A percentile compares a stretch with the other conserved stretches of the same genome.
Evolutionary conservation across 2,888 invertebrate species (phyloP).

Genomic region (Coelopa pilipes): DNA sequence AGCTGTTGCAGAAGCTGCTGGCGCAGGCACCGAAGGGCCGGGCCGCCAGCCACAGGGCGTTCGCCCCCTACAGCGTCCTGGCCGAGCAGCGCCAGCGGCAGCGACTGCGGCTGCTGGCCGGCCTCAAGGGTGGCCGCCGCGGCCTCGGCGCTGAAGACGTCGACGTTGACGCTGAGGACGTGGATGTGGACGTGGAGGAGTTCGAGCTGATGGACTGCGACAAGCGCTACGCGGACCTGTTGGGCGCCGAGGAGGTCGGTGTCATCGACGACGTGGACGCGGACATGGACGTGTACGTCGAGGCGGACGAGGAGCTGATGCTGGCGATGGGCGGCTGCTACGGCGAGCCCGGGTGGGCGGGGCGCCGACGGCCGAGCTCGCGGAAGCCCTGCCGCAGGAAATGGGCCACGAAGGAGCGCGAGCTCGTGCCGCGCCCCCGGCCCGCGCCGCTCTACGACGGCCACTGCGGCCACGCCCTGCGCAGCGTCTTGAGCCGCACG

Average conservation of each 20-base stretch:
- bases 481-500: constrained; percentile 60
- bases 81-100: constrained; percentile 49
- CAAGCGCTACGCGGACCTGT: constrained; percentile 49
- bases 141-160: background rate
- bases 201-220: constrained; percentile 50
- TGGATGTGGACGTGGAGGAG: constrained; percentile 53
- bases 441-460: constrained; percentile 45
- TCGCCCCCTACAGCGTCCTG: constrained; percentile 51
- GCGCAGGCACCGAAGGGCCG: constrained; percentile 58
- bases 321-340: constrained; percentile 42
- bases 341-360: constrained; percentile 53
- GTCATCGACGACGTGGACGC: constrained; percentile 33
- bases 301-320: constrained; percentile 37
- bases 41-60: constrained; percentile 47
- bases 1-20: constrained; percentile 64
- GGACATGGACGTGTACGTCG: too few relatives aligned
- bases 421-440: constrained; percentile 42
- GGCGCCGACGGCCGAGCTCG: constrained; percentile 55
- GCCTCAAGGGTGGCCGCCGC: constrained; percentile 39
- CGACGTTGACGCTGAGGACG: constrained; percentile 49
- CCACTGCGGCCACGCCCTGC: constrained; percentile 59
- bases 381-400: constrained; percentile 63
- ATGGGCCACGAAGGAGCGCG: constrained; percentile 54
- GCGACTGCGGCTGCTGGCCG: constrained; percentile 49
- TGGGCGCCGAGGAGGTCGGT: constrained; percentile 44